Evolutionary conservation across 2,113 vertebrate species (phyloP), one percentile per base, ranked within the genome.

Genomic region (Hylia prasina): DNA sequence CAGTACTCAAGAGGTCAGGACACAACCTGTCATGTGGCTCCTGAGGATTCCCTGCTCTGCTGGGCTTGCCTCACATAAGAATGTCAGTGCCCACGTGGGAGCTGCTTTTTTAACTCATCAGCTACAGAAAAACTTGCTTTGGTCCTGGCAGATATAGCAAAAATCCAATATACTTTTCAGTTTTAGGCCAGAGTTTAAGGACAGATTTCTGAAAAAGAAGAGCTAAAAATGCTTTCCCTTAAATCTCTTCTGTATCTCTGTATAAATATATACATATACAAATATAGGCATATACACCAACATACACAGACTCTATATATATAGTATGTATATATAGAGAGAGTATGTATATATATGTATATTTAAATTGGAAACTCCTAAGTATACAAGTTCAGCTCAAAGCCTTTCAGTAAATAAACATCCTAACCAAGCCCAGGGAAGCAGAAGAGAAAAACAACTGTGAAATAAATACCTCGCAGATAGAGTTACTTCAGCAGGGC

Each of bases 331-430:
- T 51, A 15, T 48, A 16, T 57, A n/a, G n/a, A n/a, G n/a, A n/a
- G n/a, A n/a, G 31, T 53, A 8, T 56, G 9, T 58, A 17, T 60
- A 7, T 18, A 18, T 9, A 19, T 6, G 23, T 37, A 11, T 33
- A 48, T 61, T 35, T 45, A 70, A 73, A 87, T 19, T 56, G 56
- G 53, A 45, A 95, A 31, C 56, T 82, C 48, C 40, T 82, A 72
- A 92, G 50, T 65, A 77, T 37, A 57, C 80, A 78, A 96, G 72
- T 87, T 94, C 64, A 78, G 47, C 77, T 75, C 30, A 23, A 35
- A 89, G 39, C 4, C 11, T 73, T 90, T 66, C 54, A 75, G 72
- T 78, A 94, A 92, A 91, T 25, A 95, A 94, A 95, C 47, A 94
- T 21, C 54, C 60, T 44, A 60, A 48, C 50, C 60, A 77, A 83